phyloP scores from a whole-genome alignment of 1,140 invertebrate genomes.

The Oedothorax gibbosus region DNA sequence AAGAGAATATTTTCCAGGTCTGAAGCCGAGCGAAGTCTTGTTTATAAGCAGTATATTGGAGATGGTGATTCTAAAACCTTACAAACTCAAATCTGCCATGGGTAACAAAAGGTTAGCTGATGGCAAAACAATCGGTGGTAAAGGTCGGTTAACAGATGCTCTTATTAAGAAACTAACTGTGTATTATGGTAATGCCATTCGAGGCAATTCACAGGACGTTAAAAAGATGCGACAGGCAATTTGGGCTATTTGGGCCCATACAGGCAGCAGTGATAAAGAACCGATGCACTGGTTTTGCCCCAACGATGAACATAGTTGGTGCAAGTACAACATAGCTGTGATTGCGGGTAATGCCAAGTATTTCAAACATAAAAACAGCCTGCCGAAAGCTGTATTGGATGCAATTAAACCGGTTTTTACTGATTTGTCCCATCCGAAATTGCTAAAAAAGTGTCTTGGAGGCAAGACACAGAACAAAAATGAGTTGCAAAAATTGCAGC shows the following conservation, averaged over 20 bases:
- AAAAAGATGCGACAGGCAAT: not conserved
- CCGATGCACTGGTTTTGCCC: not conserved
- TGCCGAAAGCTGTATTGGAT: not conserved
- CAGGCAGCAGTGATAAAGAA: not conserved
- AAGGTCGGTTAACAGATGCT: not conserved
- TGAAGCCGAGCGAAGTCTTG: too few relatives aligned
- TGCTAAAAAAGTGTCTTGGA: not conserved
- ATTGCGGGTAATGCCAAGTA: not conserved
- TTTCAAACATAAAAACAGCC: not conserved
- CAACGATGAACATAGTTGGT: not conserved
- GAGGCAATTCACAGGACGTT: not conserved
- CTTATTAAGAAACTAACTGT: not conserved
- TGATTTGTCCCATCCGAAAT: not conserved
- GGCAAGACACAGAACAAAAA: not conserved
- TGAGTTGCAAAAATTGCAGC: too few relatives aligned
- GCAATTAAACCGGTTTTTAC: not conserved
- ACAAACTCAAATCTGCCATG: constrained; percentile 8
- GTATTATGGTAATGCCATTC: not conserved
- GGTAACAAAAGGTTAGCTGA: constrained; percentile 3
- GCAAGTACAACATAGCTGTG: not conserved
- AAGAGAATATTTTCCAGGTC: not conserved
- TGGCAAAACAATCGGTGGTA: constrained; percentile 20
- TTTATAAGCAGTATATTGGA: too few relatives aligned
- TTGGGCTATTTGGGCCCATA: not conserved
- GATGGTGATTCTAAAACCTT: too few relatives aligned